Base-by-base conservation (phyloP, 2,888 invertebrate species). In the Mythimna ferrago region DNA sequence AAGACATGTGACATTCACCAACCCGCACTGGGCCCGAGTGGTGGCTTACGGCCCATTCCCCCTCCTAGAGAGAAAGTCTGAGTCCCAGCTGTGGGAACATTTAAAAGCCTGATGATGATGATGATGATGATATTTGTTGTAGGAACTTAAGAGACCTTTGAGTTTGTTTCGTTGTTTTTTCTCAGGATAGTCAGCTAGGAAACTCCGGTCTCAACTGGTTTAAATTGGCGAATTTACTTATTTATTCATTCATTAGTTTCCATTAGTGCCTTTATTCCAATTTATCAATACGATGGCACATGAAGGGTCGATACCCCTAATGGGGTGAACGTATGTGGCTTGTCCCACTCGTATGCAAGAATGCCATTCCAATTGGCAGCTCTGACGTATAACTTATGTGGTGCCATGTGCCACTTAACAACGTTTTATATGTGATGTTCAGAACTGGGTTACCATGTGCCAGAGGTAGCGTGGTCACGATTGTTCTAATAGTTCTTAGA, bases 281-380 rank as follows among this genome's bases (percentile, higher is more conserved):
- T n/a, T n/a, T n/a, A 61, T 76, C 44, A 51, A 53, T 56, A 56
- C 51, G 35, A 56, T 62, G 48, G 32, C 16, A 56, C 68, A 35
- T 48, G 5, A 26, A 68, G 71, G 88, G 86, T 87, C 78, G 76
- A 68, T 81, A 84, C 65, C 88, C 86, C 62, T 19, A 56, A 38
- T 82, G 65, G 62, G 89, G 86, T 89, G 89, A 76, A 73, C 48
- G 67, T 73, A 89, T 86, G 88, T 79, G 72, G 81, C 81, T 83
- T 85, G 89, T 72, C 67, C 76, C 68, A 76, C 76, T 76, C n/a
- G 76, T 73, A 73, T 84, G 81, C 82, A 71, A 71, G 71, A 78
- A 86, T 88, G 83, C 76, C 80, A 77, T 76, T 82, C 65, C 70
- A 79, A 85, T 83, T 73, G 82, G 70, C 78, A 76, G 83, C 67